These are phyloP conservation scores for Stegodyphus dumicola DNA, from an alignment of 1,140 invertebrate species.

Conservation along the genomic window DNA sequence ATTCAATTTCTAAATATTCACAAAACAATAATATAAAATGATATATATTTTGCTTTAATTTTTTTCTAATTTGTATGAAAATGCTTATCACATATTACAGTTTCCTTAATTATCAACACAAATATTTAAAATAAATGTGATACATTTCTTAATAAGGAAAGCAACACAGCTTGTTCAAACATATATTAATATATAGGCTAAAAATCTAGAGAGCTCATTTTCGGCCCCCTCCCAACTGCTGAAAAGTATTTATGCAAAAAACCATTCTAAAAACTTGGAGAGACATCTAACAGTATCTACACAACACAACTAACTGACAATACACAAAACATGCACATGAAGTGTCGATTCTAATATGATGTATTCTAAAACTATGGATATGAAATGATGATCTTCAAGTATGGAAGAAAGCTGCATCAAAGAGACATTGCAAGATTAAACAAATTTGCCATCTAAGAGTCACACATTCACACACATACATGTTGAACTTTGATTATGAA, in stretches of 20 bases:
- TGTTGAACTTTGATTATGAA: not conserved
- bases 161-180: not conserved
- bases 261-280: constrained; percentile 11
- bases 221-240: too few species aligned
- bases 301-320: constrained; percentile 24
- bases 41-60: too few species aligned
- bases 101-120: not conserved
- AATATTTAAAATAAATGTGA: not conserved
- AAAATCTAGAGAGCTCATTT: not conserved
- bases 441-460: too few species aligned
- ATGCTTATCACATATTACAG: not conserved
- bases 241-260: constrained; percentile 5
- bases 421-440: too few species aligned
- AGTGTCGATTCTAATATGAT: constrained; percentile 16
- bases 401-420: constrained; percentile 28
- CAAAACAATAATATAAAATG: too few species aligned
- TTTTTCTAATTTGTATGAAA: too few species aligned
- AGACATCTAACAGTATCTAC: constrained; percentile 10
- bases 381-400: constrained; percentile 8
- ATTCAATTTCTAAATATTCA: too few species aligned
- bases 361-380: constrained; percentile 4
- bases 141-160: not conserved
- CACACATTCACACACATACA: too few species aligned
- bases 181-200: not conserved
- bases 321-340: not conserved